These are phyloP conservation scores for Leucosticte australis DNA, from an alignment of 2,113 vertebrate species.

Conservation along the genomic window DNA sequence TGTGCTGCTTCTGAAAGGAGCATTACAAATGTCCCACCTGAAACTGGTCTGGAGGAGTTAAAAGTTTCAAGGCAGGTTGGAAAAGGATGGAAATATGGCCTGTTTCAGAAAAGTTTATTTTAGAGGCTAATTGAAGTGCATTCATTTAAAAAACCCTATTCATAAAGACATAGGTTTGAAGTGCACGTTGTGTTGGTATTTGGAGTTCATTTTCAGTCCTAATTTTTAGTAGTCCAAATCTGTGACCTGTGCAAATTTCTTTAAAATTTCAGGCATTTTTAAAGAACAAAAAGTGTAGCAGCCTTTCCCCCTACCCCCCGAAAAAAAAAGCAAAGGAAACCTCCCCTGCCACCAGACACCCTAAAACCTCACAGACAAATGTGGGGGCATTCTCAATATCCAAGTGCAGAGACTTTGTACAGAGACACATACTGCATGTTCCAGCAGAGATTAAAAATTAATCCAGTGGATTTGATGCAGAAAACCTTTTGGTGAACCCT, in stretches of 20 bases:
- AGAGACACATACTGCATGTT: not conserved
- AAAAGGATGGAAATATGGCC: not conserved
- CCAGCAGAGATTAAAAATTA: slow-evolving; percentile 21
- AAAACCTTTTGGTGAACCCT: slow-evolving; percentile 9
- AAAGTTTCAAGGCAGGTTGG: not conserved
- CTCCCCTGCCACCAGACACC: accelerated
- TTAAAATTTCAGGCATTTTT: not conserved
- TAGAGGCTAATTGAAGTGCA: not conserved
- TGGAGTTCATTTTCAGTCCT: not conserved
- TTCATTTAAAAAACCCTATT: not conserved
- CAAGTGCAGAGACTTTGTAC: not conserved
- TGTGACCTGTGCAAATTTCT: not conserved
- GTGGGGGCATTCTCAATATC: not conserved
- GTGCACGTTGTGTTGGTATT: not conserved
- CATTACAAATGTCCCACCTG: not conserved
- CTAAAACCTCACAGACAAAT: accelerated
- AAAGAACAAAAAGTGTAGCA: not conserved
- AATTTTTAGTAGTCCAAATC: not conserved
- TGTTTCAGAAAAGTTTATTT: not conserved
- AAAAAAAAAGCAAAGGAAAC: not conserved
- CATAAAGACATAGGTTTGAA: not conserved
- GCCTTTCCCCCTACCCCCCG: accelerated
- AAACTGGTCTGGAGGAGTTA: not conserved
- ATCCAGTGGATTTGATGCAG: not conserved
- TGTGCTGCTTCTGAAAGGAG: not conserved